phyloP scores from a whole-genome alignment of 92 coral and sea anemone genomes.

The Palythoa grandis region DNA sequence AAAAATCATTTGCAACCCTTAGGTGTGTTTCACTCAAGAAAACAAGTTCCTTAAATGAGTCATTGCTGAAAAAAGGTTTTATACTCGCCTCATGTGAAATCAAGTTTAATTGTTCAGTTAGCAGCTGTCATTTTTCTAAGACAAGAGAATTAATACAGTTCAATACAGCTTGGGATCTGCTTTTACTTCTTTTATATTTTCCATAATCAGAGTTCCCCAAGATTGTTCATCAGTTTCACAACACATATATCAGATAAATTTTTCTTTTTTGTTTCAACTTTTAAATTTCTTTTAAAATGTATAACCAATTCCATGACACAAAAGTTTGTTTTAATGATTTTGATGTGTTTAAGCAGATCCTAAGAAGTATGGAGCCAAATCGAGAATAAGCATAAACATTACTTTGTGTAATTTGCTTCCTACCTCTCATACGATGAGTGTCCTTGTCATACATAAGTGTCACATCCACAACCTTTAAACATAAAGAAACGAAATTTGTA shows the following conservation, averaged over 20 bases:
- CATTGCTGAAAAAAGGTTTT: too few relatives aligned
- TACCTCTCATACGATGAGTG: conserved; percentile 70
- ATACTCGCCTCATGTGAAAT: too few relatives aligned
- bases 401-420: background rate
- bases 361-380: background rate
- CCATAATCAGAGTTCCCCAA: too few relatives aligned
- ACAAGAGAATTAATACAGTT: background rate
- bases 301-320: background rate
- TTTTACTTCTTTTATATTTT: background rate
- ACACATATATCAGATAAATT: too few relatives aligned
- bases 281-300: background rate
- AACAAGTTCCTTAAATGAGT: too few relatives aligned
- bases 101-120: too few relatives aligned
- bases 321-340: background rate
- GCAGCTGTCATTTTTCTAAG: too few relatives aligned
- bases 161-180: conserved; percentile 18
- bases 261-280: background rate
- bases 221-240: too few relatives aligned
- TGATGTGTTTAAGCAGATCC: background rate
- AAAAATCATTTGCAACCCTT: too few relatives aligned
- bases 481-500: background rate
- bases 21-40: too few relatives aligned
- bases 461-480: conserved; percentile 62
- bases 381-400: background rate
- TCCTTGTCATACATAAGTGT: conserved; percentile 73